Evolutionary conservation across 1,140 invertebrate genomes (phyloP).

Genomic region (Tenebrio molitor): DNA sequence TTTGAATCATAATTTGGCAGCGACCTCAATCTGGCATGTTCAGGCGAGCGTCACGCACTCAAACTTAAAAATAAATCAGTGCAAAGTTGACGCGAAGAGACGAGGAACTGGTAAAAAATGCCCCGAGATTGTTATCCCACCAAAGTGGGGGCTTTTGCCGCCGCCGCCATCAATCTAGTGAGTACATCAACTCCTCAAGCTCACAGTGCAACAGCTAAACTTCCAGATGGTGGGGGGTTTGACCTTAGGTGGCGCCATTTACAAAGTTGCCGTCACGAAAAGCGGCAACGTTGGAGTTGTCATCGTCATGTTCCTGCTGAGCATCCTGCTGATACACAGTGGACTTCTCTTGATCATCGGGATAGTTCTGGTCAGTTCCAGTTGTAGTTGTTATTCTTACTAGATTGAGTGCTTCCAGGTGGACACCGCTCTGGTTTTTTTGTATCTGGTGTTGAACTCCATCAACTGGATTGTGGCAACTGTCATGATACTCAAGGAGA

Average conservation of each 20-base stretch:
- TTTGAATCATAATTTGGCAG: too few species aligned
- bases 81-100: background rate
- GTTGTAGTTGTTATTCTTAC: background rate
- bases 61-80: slow-evolving; percentile 12
- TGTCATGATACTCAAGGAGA: background rate
- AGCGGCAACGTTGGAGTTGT: background rate
- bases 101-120: background rate
- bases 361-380: background rate
- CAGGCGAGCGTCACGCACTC: too few species aligned
- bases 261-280: slow-evolving; percentile 2
- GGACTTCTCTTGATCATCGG: slow-evolving; percentile 8
- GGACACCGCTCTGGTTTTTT: background rate
- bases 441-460: background rate
- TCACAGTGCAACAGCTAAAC: background rate
- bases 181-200: background rate
- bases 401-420: background rate
- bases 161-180: slow-evolving; percentile 7
- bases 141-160: background rate
- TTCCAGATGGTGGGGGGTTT: slow-evolving; percentile 11
- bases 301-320: slow-evolving; percentile 5
- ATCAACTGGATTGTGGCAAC: slow-evolving; percentile 1
- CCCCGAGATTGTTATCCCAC: background rate
- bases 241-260: slow-evolving; percentile 1
- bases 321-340: slow-evolving; percentile 1
- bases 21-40: too few species aligned